phyloP scores from a whole-genome alignment of 2,888 invertebrate genomes.

The Lepidocyrtoides sp. region DNA sequence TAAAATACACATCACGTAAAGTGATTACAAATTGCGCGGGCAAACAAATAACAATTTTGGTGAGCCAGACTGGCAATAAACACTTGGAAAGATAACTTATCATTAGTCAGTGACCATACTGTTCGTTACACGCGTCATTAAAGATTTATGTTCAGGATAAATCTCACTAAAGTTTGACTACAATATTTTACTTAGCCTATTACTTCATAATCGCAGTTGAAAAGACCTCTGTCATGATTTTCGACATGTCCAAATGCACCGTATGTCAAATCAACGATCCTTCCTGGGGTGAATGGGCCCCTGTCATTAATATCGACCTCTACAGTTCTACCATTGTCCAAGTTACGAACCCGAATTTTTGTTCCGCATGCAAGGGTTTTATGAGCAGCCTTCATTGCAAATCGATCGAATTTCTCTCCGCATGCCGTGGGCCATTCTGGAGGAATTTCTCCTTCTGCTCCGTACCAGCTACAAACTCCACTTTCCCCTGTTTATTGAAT shows the following conservation, averaged over 20 bases:
- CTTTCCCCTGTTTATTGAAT: not conserved
- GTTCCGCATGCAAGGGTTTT: slow-evolving; percentile 78
- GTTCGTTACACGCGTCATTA: no score
- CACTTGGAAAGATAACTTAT: no score
- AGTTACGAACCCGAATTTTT: slow-evolving; percentile 75
- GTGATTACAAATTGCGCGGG: no score
- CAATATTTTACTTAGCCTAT: no score
- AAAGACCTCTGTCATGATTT: slow-evolving; percentile 75
- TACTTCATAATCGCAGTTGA: slow-evolving; percentile 77
- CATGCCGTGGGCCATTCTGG: slow-evolving; percentile 81
- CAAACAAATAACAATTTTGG: no score
- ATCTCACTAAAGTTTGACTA: no score
- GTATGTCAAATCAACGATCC: slow-evolving; percentile 82
- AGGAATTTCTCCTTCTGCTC: slow-evolving; percentile 83
- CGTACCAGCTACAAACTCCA: slow-evolving; percentile 80
- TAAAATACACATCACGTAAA: no score
- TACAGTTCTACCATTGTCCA: slow-evolving; percentile 75
- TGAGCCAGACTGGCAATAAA: no score
- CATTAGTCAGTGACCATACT: no score
- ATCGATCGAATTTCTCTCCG: slow-evolving; percentile 78
- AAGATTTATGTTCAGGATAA: no score
- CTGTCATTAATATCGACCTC: slow-evolving; percentile 80
- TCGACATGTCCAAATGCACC: slow-evolving; percentile 80
- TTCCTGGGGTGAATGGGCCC: slow-evolving; percentile 66
- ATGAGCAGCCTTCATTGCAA: slow-evolving; percentile 68